These are phyloP conservation scores for Magallana gigas DNA, from an alignment of 1,140 invertebrate species.

Conservation along the genomic window DNA sequence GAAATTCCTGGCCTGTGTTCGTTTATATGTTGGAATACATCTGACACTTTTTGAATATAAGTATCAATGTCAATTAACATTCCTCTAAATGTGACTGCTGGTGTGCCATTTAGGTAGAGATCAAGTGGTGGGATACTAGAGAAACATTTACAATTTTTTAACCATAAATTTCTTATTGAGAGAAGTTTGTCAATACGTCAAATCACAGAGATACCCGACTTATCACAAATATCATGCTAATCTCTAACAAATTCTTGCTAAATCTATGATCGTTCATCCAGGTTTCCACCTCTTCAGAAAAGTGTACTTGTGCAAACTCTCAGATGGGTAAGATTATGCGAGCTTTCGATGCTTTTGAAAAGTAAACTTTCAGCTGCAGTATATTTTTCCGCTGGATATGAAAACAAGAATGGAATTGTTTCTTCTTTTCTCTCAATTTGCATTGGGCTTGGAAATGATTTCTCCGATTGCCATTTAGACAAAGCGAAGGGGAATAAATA, in stretches of 20 bases:
- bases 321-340: conserved; percentile 45
- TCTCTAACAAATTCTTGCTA: neutral
- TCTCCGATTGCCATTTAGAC: neutral
- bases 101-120: conserved; percentile 37
- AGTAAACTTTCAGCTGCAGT: neutral
- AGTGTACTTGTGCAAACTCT: no score
- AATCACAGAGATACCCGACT: neutral
- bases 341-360: conserved; percentile 39
- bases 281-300: no score
- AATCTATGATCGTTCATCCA: neutral
- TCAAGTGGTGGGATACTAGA: conserved; percentile 16
- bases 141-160: conserved; percentile 11
- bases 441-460: neutral
- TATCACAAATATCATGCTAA: conserved; percentile 28
- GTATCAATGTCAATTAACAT: conserved; percentile 22
- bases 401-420: conserved; percentile 25
- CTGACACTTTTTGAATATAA: neutral
- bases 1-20: no score
- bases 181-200: neutral
- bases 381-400: conserved; percentile 22
- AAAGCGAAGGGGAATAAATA: neutral
- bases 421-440: neutral
- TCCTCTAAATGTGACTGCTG: conserved; percentile 39
- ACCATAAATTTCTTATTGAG: neutral
- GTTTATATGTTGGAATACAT: no score